A percentile compares a stretch with the other conserved stretches of the same genome.
Evolutionary conservation across 1,140 invertebrate species (phyloP).

Genomic region (Whitmania pigra): DNA sequence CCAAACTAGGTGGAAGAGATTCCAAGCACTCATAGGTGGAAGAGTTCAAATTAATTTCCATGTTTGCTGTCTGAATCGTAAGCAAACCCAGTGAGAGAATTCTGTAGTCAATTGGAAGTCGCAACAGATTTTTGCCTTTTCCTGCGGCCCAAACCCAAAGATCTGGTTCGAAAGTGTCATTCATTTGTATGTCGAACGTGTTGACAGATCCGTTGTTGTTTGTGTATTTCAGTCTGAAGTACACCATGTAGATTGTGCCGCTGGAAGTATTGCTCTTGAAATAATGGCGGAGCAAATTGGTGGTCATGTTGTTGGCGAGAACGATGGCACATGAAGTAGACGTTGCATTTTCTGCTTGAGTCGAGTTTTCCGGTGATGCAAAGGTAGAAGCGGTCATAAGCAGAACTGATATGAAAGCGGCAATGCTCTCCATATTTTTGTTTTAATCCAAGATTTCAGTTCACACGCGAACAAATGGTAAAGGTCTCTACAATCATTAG

Average conservation of each 20-base stretch:
- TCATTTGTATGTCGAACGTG: neutral
- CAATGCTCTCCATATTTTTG: too few relatives aligned
- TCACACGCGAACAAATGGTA: too few relatives aligned
- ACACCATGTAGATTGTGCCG: slow-evolving; percentile 13
- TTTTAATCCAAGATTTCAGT: too few relatives aligned
- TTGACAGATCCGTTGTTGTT: neutral
- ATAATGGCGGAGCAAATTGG: neutral
- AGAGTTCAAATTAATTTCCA: neutral
- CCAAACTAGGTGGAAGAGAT: neutral
- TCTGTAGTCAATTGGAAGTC: slow-evolving; percentile 14
- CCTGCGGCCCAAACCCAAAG: slow-evolving; percentile 12
- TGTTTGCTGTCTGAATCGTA: neutral
- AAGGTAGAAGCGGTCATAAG: too few relatives aligned
- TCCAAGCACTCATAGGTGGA: neutral
- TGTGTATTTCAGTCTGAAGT: slow-evolving; percentile 12
- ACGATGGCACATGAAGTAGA: neutral
- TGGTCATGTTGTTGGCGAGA: neutral
- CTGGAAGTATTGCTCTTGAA: slow-evolving; percentile 6
- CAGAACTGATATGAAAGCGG: too few relatives aligned
- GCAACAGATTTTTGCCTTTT: slow-evolving; percentile 16
- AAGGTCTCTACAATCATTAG: too few relatives aligned
- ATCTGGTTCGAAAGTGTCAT: slow-evolving; percentile 12
- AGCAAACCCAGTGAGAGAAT: slow-evolving; percentile 15
- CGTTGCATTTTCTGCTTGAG: neutral
- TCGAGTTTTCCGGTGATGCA: neutral